Evolutionary conservation across 92 coral and sea anemone species (phyloP).

Genomic region (Epizoanthus stellaris): DNA sequence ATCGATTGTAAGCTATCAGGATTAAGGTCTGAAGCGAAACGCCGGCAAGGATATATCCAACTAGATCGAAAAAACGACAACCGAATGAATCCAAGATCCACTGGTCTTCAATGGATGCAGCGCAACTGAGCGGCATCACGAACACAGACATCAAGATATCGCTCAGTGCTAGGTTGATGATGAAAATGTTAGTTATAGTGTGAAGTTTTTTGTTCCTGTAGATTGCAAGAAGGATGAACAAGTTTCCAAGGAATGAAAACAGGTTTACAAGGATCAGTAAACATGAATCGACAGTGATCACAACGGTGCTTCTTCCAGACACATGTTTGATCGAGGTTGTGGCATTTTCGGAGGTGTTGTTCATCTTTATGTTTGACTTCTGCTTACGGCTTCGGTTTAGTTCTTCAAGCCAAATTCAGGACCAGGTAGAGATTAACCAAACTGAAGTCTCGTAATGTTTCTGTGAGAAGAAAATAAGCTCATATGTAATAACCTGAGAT

Average conservation of each 20-base stretch:
- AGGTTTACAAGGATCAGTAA: not conserved
- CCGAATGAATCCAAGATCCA: conserved; percentile 10
- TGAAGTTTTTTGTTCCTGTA: conserved; percentile 6
- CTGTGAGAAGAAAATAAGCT: too few relatives aligned
- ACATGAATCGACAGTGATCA: not conserved
- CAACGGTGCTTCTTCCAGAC: not conserved
- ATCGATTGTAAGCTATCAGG: conserved; percentile 27
- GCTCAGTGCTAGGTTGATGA: conserved; percentile 6
- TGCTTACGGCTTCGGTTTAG: too few relatives aligned
- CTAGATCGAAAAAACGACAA: conserved; percentile 15
- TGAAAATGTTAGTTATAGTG: conserved; percentile 12
- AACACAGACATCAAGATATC: conserved; percentile 5
- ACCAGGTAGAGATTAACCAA: too few relatives aligned
- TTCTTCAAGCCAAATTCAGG: too few relatives aligned
- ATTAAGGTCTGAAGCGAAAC: conserved; percentile 23
- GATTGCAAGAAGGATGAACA: conserved; percentile 7
- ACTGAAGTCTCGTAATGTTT: too few relatives aligned
- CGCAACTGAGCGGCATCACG: conserved; percentile 17
- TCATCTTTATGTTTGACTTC: not conserved
- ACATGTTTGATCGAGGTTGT: not conserved
- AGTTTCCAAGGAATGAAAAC: conserved; percentile 6
- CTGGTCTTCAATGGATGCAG: not conserved
- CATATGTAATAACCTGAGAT: too few relatives aligned
- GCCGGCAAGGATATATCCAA: conserved; percentile 11
- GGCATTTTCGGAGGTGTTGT: not conserved